phyloP scores from a whole-genome alignment of 1,140 invertebrate species.

The Drosophila neocordata region DNA sequence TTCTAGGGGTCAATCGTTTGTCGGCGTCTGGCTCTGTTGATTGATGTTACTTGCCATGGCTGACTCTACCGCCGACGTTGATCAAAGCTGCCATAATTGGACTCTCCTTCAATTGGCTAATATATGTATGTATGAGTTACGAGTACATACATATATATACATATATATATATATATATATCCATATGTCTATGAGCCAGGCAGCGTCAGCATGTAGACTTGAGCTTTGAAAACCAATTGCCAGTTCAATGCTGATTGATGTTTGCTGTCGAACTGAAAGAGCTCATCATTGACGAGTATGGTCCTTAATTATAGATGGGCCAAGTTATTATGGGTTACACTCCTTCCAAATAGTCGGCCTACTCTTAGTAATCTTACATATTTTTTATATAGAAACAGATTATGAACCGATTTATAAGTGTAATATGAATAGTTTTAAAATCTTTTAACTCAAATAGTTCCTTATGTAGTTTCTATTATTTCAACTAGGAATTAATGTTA shows the following conservation, averaged over 20 bases:
- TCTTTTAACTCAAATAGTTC: too few relatives aligned
- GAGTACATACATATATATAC: background rate
- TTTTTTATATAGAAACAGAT: background rate
- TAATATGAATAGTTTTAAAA: too few relatives aligned
- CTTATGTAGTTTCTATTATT: too few relatives aligned
- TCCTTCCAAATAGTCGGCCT: background rate
- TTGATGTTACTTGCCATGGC: conserved; percentile 22
- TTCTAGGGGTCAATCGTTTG: conserved; percentile 49
- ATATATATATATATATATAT: conserved; percentile 1
- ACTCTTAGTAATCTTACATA: background rate
- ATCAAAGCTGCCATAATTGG: conserved; percentile 56
- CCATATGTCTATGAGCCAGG: conserved; percentile 16
- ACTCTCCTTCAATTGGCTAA: conserved; percentile 27
- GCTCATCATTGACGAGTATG: conserved; percentile 35
- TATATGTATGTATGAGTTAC: conserved; percentile 4
- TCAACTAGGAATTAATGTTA: too few relatives aligned
- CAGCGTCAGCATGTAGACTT: conserved; percentile 19
- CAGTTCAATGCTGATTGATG: conserved; percentile 47
- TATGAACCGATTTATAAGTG: background rate
- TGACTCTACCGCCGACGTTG: conserved; percentile 32
- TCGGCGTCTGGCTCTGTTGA: conserved; percentile 17
- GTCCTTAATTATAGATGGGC: conserved; percentile 23
- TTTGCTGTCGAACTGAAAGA: conserved; percentile 34
- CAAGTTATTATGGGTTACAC: background rate
- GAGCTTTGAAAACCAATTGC: conserved; percentile 25